phyloP scores from a whole-genome alignment of 2,888 invertebrate species.

The Panzeria rudis region DNA sequence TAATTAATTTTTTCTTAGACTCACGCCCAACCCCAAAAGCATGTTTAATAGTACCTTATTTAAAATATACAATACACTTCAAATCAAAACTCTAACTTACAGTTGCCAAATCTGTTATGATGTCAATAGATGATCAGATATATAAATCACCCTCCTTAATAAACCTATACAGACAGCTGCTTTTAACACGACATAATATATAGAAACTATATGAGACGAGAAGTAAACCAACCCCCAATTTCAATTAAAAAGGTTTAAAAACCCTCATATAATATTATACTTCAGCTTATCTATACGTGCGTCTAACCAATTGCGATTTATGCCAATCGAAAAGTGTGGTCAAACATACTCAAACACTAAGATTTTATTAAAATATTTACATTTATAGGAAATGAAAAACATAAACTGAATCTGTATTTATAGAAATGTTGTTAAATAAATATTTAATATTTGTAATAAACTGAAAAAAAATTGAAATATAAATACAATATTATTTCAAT shows the following conservation, averaged over 20 bases:
- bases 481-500: slow-evolving; percentile 57
- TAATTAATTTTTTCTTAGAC: background rate
- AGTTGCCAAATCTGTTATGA: background rate
- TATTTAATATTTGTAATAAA: slow-evolving; percentile 58
- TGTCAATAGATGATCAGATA: slow-evolving; percentile 23
- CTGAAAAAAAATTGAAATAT: slow-evolving; percentile 29
- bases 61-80: slow-evolving; percentile 50
- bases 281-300: background rate
- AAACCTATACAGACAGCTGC: slow-evolving; percentile 36
- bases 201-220: background rate
- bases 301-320: slow-evolving; percentile 34
- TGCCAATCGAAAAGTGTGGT: slow-evolving; percentile 45
- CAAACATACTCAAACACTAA: slow-evolving; percentile 40
- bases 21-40: background rate
- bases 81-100: slow-evolving; percentile 23
- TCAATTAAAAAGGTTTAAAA: slow-evolving; percentile 62
- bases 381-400: slow-evolving; percentile 42
- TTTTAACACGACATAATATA: background rate
- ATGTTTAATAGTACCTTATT: slow-evolving; percentile 46
- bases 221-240: slow-evolving; percentile 63
- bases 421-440: slow-evolving; percentile 60
- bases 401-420: slow-evolving; percentile 29
- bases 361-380: slow-evolving; percentile 49
- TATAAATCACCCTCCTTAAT: slow-evolving; percentile 32
- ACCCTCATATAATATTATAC: slow-evolving; percentile 58